Conservation (phyloP, 2,113 vertebrate genomes). For the Heptranchias perlo region DNA sequence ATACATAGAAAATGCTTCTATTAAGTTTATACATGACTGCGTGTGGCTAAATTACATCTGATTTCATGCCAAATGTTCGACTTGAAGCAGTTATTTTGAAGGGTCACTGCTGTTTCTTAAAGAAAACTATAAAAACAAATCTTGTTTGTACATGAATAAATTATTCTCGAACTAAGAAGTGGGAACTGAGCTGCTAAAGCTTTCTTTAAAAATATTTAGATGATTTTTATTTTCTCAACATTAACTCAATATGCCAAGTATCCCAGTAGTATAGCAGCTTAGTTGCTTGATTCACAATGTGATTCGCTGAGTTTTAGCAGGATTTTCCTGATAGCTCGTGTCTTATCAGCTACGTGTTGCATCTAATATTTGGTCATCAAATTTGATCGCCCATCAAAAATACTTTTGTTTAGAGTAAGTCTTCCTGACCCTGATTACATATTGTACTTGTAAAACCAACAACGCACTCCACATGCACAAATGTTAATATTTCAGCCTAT, state of each 20-base stretch:
- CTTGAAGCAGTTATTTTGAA: constrained; percentile 34
- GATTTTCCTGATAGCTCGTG: background rate
- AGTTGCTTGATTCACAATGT: background rate
- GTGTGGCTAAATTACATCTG: background rate
- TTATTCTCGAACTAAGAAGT: background rate
- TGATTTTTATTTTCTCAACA: background rate
- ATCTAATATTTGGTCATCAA: background rate
- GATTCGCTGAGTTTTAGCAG: background rate
- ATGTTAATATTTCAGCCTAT: background rate
- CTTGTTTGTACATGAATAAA: background rate
- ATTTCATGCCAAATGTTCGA: constrained; percentile 19
- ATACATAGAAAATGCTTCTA: background rate
- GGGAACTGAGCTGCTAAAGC: background rate
- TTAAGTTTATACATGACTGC: constrained; percentile 8
- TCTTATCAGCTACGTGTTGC: background rate
- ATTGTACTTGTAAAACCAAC: background rate
- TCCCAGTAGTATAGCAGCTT: background rate
- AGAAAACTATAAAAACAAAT: constrained; percentile 33
- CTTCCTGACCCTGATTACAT: background rate
- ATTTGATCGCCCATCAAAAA: background rate
- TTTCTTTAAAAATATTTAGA: constrained; percentile 6
- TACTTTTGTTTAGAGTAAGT: background rate
- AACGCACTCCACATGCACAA: background rate
- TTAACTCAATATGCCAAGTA: background rate
- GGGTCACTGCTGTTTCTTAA: constrained; percentile 36